phyloP scores from a whole-genome alignment of 2,888 invertebrate genomes.

The Axea sp. region DNA sequence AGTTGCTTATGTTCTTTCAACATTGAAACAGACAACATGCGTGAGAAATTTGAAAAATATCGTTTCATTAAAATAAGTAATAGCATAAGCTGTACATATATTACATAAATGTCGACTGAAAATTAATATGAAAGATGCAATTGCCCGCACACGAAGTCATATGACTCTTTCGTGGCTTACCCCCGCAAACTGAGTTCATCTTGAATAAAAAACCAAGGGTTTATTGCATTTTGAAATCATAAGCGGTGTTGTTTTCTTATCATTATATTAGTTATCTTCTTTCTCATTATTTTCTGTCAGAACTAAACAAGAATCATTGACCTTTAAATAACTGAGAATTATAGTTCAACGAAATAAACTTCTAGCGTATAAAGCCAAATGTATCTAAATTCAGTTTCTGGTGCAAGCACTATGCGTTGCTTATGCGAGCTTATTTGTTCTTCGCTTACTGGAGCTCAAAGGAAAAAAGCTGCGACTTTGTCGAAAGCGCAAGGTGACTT shows the following conservation, averaged over 20 bases:
- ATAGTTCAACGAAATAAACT: conserved; percentile 14
- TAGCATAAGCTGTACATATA: conserved; percentile 29
- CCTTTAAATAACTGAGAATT: conserved; percentile 15
- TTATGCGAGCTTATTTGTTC: conserved; percentile 53
- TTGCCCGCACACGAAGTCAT: conserved; percentile 55
- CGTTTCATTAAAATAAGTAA: background rate
- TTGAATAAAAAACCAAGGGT: conserved; percentile 43
- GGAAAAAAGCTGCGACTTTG: conserved; percentile 49
- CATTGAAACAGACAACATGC: background rate
- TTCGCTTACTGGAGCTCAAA: conserved; percentile 50
- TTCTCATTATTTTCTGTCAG: conserved; percentile 9
- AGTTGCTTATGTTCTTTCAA: background rate
- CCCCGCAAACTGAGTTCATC: background rate
- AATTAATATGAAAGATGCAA: conserved; percentile 19
- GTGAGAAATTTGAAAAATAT: background rate
- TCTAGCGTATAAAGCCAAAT: conserved; percentile 48
- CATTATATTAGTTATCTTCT: conserved; percentile 1
- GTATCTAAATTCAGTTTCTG: conserved; percentile 51
- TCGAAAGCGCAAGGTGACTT: conserved; percentile 59
- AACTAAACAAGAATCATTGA: conserved; percentile 5
- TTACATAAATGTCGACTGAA: conserved; percentile 36
- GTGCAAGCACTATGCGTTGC: conserved; percentile 32
- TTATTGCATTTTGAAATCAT: conserved; percentile 5
- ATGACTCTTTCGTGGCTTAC: conserved; percentile 46
- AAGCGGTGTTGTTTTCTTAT: background rate